These are phyloP conservation scores for Amia ocellicauda DNA, from an alignment of 2,113 vertebrate genomes.

Conservation along the genomic window DNA sequence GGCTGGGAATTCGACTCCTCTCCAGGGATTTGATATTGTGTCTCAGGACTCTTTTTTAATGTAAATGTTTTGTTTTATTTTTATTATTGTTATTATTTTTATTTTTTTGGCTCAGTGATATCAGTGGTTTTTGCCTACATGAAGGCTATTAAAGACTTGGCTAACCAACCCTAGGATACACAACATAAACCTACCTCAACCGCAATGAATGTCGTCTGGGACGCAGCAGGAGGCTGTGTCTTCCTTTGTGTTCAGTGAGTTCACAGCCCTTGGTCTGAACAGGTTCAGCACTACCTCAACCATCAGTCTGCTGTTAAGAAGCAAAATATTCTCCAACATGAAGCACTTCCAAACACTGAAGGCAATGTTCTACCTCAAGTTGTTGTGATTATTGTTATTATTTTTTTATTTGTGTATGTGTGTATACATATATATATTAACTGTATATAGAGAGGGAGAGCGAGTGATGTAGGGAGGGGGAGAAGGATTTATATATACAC, in stretches of 20 bases:
- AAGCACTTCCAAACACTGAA: slow-evolving; percentile 92
- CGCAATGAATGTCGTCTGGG: slow-evolving; percentile 95
- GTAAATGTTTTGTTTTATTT: too few relatives aligned
- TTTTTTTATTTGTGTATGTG: slow-evolving; percentile 12
- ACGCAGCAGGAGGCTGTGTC: slow-evolving; percentile 65
- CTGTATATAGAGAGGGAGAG: too few relatives aligned
- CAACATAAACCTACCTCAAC: slow-evolving; percentile 95
- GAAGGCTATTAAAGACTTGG: slow-evolving; percentile 66
- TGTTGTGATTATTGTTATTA: slow-evolving; percentile 61
- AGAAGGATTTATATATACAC: too few relatives aligned
- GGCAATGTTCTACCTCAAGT: slow-evolving; percentile 96
- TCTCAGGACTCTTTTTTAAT: slow-evolving; percentile 85
- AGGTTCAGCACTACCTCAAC: slow-evolving; percentile 89
- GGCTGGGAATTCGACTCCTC: slow-evolving; percentile 55
- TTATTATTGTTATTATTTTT: slow-evolving; percentile 36
- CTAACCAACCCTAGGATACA: slow-evolving; percentile 66
- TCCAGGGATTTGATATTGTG: slow-evolving; percentile 65
- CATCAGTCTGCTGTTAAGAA: slow-evolving; percentile 63
- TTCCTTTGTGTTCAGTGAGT: slow-evolving; percentile 68
- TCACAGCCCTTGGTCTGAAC: slow-evolving; percentile 68
- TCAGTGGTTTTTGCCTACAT: slow-evolving; percentile 63
- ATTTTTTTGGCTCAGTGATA: slow-evolving; percentile 56
- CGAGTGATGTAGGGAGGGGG: too few relatives aligned
- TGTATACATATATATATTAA: too few relatives aligned
- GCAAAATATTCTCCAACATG: slow-evolving; percentile 63